phyloP scores from a whole-genome alignment of 2,797 vertebrate species.

The Semotilus atromaculatus region DNA sequence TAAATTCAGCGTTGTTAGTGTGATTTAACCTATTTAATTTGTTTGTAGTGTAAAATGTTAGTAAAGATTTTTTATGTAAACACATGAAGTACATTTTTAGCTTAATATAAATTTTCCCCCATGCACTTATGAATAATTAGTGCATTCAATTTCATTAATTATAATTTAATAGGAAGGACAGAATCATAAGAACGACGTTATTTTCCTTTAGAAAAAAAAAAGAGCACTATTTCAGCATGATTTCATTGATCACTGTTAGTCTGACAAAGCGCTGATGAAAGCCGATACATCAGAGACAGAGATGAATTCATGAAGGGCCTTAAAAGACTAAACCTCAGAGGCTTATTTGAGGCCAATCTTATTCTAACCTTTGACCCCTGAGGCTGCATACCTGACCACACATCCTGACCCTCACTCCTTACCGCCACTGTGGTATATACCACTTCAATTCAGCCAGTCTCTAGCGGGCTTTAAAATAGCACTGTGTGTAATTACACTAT shows the following conservation, averaged over 20 bases:
- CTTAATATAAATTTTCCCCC: not conserved
- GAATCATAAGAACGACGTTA: not conserved
- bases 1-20: not conserved
- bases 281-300: constrained; percentile 39
- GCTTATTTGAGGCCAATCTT: constrained; percentile 59
- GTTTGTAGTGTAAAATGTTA: not conserved
- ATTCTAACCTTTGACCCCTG: constrained; percentile 59
- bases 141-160: not conserved
- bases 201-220: not conserved
- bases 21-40: not conserved
- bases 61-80: not conserved
- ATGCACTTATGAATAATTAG: not conserved
- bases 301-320: constrained; percentile 26
- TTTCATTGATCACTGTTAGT: constrained; percentile 47
- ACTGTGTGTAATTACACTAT: constrained; percentile 60
- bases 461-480: constrained; percentile 59
- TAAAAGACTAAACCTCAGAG: constrained; percentile 55
- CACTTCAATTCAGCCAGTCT: constrained; percentile 40
- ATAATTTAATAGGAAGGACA: not conserved
- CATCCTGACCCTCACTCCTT: constrained; percentile 39
- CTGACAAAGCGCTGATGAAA: constrained; percentile 40
- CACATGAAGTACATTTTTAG: not conserved
- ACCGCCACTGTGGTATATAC: constrained; percentile 26
- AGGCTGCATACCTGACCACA: constrained; percentile 54
- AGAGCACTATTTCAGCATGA: constrained; percentile 8